These are phyloP conservation scores for Sinotaia quadrata DNA, from an alignment of 2,888 invertebrate species.

Conservation along the genomic window DNA sequence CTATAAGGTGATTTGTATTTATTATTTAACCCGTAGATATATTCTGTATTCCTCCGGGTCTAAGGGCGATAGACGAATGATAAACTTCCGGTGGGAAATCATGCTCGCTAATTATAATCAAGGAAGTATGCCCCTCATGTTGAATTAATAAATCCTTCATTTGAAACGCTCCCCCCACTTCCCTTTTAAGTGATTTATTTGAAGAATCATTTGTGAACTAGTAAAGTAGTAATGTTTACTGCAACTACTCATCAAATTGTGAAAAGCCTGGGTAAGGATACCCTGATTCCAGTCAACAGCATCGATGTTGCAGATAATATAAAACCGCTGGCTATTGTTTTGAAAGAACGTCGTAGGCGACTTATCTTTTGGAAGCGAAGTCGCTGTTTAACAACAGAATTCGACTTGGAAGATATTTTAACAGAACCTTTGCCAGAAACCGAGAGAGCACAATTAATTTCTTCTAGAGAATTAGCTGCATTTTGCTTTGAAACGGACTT, in stretches of 20 bases:
- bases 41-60: too few relatives aligned
- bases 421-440: conserved; percentile 5
- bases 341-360: conserved; percentile 38
- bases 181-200: too few relatives aligned
- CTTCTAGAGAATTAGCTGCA: conserved; percentile 16
- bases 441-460: not conserved
- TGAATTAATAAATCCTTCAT: too few relatives aligned
- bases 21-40: too few relatives aligned
- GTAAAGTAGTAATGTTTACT: conserved; percentile 43
- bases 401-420: conserved; percentile 33
- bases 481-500: conserved; percentile 42
- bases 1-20: too few relatives aligned
- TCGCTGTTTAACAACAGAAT: conserved; percentile 35
- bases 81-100: too few relatives aligned
- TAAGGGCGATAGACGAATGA: too few relatives aligned
- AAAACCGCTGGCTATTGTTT: conserved; percentile 43
- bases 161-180: too few relatives aligned
- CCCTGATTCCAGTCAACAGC: conserved; percentile 44
- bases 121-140: too few relatives aligned
- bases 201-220: not conserved
- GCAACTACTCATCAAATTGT: conserved; percentile 51
- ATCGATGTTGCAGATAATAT: conserved; percentile 47
- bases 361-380: conserved; percentile 36
- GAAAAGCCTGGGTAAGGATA: conserved; percentile 47
- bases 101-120: too few relatives aligned